These are phyloP conservation scores for Drosophila parabipectinata DNA, from an alignment of 1,140 invertebrate genomes.

Conservation along the genomic window DNA sequence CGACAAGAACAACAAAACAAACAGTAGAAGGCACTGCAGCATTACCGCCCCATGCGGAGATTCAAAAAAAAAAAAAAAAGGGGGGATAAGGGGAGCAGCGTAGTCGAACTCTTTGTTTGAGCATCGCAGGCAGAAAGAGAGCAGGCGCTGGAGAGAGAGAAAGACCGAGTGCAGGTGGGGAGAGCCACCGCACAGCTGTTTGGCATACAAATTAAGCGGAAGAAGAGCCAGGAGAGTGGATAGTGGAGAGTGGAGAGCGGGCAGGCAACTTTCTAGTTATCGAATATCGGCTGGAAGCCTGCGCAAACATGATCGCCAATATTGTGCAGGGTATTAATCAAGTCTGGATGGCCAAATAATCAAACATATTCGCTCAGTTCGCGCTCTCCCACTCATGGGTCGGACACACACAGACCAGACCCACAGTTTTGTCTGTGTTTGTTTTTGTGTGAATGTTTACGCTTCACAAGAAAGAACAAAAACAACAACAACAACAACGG, in stretches of 20 bases:
- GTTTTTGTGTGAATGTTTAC: slow-evolving; percentile 30
- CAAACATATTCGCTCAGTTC: slow-evolving; percentile 46
- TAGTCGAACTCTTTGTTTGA: slow-evolving; percentile 39
- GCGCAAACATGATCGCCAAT: slow-evolving; percentile 24
- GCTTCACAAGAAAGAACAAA: slow-evolving; percentile 31
- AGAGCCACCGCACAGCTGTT: slow-evolving; percentile 37
- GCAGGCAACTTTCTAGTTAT: slow-evolving; percentile 36
- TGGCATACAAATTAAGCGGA: slow-evolving; percentile 36
- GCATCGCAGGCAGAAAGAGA: slow-evolving; percentile 12
- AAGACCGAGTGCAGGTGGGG: not conserved
- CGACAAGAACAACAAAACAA: slow-evolving; percentile 32
- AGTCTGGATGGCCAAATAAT: slow-evolving; percentile 24
- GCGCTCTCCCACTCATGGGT: slow-evolving; percentile 7
- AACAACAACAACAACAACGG: slow-evolving; percentile 30
- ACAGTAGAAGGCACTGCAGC: slow-evolving; percentile 49
- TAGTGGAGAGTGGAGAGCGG: not conserved
- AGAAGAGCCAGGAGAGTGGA: not conserved
- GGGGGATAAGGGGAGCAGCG: slow-evolving; percentile 2
- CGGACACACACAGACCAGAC: not conserved
- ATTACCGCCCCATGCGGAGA: slow-evolving; percentile 42
- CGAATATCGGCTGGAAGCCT: slow-evolving; percentile 14
- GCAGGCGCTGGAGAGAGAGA: slow-evolving; percentile 3
- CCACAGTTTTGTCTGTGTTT: slow-evolving; percentile 4
- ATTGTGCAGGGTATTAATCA: slow-evolving; percentile 29
- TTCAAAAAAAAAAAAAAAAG: not conserved